Evolutionary conservation across 2,113 vertebrate genomes (phyloP), one percentile per base, ranked within the genome.

Genomic region (Thomomys bottae): DNA sequence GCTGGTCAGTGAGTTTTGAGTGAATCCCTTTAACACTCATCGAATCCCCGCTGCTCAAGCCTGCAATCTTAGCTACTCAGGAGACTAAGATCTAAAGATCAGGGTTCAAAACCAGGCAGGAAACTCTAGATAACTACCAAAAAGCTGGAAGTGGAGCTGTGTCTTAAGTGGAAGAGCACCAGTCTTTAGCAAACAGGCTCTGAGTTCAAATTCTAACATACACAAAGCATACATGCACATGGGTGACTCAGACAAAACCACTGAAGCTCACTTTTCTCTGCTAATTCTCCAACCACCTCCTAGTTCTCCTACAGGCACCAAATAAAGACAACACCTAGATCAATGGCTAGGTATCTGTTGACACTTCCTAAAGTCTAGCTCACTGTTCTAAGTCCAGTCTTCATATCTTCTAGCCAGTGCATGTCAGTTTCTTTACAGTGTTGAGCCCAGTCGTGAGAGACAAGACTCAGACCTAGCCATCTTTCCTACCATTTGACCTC

Each of bases 341-440:
- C 2, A 11, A 11, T 0, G 54, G 63, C 3, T 5, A 10, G 28
- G 5, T 2, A 45, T 36, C 3, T 20, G 15, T 1, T 1, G 15
- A 64, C 83, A 45, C 4, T 10, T 28, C 49, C 81, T 36, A 4
- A 0, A 5, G 76, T 7, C 78, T 23, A 8, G 28, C 45, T 45
- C 42, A 26, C 12, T 9, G 12, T 68, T 32, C 28, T n/a, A 10
- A 49, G 59, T 34, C 28, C 1, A 17, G 54, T 32, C 17, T 32
- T 10, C 32, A 0, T 6, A 15, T 9, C 10, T 11, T 49, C 68
- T 20, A 0, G 40, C 68, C 15, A 0, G 40, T 32, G 42, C 20
- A 18, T 1, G n/a, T 32, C 42, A 18, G 28, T 30, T 57, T 80
- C 67, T 80, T 59, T 40, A 4, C 14, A 8, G 40, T 3, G 76